phyloP scores from a whole-genome alignment of 2,797 vertebrate genomes.

The Pseudochirops corinnae region DNA sequence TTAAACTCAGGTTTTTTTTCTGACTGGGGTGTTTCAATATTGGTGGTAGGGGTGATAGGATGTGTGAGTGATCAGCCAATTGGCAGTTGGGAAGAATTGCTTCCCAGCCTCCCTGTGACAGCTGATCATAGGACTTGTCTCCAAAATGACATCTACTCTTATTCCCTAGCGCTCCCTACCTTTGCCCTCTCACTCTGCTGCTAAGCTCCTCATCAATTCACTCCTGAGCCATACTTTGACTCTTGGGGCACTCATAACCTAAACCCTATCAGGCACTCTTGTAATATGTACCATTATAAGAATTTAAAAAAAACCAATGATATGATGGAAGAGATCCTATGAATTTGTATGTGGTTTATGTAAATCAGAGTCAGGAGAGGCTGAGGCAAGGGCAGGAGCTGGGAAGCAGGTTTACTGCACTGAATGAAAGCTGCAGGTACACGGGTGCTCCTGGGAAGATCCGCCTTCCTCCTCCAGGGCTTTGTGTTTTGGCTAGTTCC shows the following conservation, averaged over 20 bases:
- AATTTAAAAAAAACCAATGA: background rate
- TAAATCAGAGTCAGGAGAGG: background rate
- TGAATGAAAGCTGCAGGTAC: background rate
- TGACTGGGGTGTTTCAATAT: background rate
- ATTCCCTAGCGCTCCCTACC: too few species aligned
- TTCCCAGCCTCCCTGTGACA: background rate
- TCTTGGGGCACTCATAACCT: background rate
- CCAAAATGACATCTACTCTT: background rate
- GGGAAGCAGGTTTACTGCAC: background rate
- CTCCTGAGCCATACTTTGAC: too few species aligned
- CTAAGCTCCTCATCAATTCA: too few species aligned
- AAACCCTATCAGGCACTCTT: background rate
- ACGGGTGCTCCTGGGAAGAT: background rate
- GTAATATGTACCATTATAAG: background rate
- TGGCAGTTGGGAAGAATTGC: background rate
- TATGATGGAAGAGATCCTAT: background rate
- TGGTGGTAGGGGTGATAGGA: background rate
- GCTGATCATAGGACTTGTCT: background rate
- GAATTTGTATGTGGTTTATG: background rate
- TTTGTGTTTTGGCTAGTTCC: background rate
- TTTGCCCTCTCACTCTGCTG: background rate
- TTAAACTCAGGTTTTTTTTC: background rate
- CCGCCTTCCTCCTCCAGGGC: accelerated
- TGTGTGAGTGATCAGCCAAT: background rate
- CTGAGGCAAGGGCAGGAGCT: background rate